Base-by-base conservation (phyloP, 53 echinoderm and acorn worm species). In the Arbacia lixula region DNA sequence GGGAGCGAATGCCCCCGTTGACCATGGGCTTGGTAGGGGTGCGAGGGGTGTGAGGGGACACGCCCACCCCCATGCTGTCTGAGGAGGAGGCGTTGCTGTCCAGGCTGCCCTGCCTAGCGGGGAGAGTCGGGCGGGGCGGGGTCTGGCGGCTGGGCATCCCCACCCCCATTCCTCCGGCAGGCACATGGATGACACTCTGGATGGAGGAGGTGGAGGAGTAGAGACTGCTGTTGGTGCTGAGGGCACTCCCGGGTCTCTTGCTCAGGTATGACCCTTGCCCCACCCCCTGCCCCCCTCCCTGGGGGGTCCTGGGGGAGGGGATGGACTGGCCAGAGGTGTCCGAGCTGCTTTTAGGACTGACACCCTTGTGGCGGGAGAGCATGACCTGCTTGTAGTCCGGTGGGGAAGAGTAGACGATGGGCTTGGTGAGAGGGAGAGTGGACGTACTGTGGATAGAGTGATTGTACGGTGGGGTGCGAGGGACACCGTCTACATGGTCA, bases 161-260 rank as follows among this genome's bases (percentile, higher is more conserved):
- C 8, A 8, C 46, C 4, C 43, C 2, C 11, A 33, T 6, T 40
- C 57, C 77, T 27, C 11, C 22, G 17, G 68, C 33, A 19, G 84
- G 89, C 22, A 95, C 86, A 16, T 94, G 92, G 2, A 97, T 97
- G 11, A 94, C 98, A 58, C 98, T 97, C 12, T 92, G 92, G n/a
- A 97, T 88, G 5, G 94, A 94, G 1, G 99, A 95, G 0, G 92
- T 90, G 0, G 94, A 94, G 14, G 94, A 92, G 72, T 92, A 99
- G 54, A 95, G 71, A 58, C 99, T 95, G 43, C 99, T 91, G 56
- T 87, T 85, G 1, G 99, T 85, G 55, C 94, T 99, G 43, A 89
- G 91, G 2, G 90, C 82, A 28, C 98, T 94, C 3, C 71, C 87
- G 8, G 96, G 96, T 28, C 96, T 76, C 24, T 53, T n/a, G 27